These are phyloP conservation scores for Halichoeres trimaculatus DNA, from an alignment of 2,113 vertebrate species.

Conservation along the genomic window DNA sequence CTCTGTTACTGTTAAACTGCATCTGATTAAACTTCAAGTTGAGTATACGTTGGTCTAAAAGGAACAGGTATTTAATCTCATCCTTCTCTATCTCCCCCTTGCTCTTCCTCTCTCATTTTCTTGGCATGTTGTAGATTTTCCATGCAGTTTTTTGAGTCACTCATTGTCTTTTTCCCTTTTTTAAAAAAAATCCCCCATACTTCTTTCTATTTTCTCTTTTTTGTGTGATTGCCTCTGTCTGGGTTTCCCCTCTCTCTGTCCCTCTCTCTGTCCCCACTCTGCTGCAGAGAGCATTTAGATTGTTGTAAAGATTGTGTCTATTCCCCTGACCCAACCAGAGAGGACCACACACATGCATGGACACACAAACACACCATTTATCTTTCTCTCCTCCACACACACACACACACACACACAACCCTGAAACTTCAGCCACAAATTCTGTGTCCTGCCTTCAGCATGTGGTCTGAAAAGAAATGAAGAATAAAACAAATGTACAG, in stretches of 20 bases:
- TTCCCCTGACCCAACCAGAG: constrained; percentile 37
- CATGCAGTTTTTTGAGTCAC: background rate
- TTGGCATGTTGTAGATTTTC: background rate
- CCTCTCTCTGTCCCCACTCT: constrained; percentile 11
- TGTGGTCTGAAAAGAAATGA: constrained; percentile 17
- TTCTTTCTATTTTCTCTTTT: constrained; percentile 4
- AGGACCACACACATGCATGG: constrained; percentile 35
- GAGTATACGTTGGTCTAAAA: constrained; percentile 2
- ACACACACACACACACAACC: background rate
- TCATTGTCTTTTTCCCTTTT: background rate
- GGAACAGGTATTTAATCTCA: constrained; percentile 3
- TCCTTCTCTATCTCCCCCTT: background rate
- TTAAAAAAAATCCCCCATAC: no score
- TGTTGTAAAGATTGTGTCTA: constrained; percentile 56
- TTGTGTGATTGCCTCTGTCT: background rate
- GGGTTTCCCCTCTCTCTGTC: constrained; percentile 3
- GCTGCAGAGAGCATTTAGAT: constrained; percentile 51
- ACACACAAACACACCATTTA: constrained; percentile 28
- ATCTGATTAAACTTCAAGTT: constrained; percentile 3
- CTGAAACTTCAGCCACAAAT: constrained; percentile 15
- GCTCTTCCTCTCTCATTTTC: constrained; percentile 1
- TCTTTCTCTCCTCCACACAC: constrained; percentile 1
- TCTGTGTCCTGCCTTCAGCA: background rate
- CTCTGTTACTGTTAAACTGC: background rate
- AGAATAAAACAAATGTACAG: constrained; percentile 39